phyloP scores from a whole-genome alignment of 2,888 invertebrate species.

The Fragum sueziense region DNA sequence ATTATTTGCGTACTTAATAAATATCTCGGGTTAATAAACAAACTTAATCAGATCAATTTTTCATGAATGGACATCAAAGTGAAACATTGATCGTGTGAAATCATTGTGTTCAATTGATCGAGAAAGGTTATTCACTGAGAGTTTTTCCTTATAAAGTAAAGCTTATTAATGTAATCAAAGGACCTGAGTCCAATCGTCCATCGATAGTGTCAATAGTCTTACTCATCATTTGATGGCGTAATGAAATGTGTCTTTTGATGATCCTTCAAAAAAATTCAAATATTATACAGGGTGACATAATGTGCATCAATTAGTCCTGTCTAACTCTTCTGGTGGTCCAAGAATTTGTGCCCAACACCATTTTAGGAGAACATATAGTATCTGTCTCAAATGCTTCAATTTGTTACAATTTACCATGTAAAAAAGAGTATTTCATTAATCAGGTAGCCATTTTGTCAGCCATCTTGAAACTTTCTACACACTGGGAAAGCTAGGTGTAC shows the following conservation, averaged over 20 bases:
- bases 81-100: constrained; percentile 1
- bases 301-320: too few species aligned
- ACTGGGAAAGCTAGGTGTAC: too few species aligned
- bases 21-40: constrained; percentile 4
- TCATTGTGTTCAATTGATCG: constrained; percentile 11
- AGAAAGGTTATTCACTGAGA: neutral
- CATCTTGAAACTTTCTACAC: too few species aligned
- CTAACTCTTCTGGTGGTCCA: too few species aligned
- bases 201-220: constrained; percentile 15
- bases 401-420: too few species aligned
- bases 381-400: too few species aligned
- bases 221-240: neutral
- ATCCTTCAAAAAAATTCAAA: too few species aligned
- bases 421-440: too few species aligned
- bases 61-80: constrained; percentile 17
- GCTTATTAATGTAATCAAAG: constrained; percentile 16
- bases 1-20: neutral
- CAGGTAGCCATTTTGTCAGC: too few species aligned
- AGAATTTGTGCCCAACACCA: too few species aligned
- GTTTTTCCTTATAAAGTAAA: neutral
- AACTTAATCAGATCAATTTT: constrained; percentile 6
- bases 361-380: too few species aligned
- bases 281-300: too few species aligned
- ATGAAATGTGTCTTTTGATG: neutral
- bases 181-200: neutral